Evolutionary conservation across 2,797 vertebrate species (phyloP), one percentile per base, ranked within the genome.

Genomic region (Megalops cyprinoides): DNA sequence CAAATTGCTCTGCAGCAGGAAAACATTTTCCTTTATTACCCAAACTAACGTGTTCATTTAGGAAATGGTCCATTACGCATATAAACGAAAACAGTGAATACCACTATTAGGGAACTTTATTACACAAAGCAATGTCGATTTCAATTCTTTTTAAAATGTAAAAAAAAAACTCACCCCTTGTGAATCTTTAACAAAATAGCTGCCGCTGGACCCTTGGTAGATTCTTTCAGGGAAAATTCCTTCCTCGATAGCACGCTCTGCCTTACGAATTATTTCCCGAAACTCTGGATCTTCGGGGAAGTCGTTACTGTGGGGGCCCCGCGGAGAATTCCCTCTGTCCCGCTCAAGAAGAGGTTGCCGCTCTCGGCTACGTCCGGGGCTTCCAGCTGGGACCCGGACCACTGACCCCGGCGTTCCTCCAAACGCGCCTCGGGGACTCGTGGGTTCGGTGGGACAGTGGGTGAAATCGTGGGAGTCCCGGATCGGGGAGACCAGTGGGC

Each of bases 181-280:
- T 46, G 88, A 92, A 86, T 96, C 94, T 86, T 94, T 95, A 78
- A 96, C 95, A 89, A 96, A 96, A 88, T 96, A 96, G 89, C 94
- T 96, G 60, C 95, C 95, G 82, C 95, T 96, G 85, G 95, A 96
- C 34, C 95, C 95, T 86, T 96, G 95, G 82, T 92, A 95, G 90
- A 96, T 96, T 85, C 95, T 94, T 89, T 96, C 94, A 0, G 95
- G 96, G 71, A 92, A 95, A 87, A 95, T 93, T 78, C 91, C 87
- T 51, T 93, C 89, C 79, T 94, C 93, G 76, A 93, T 95, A 69
- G 95, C 95, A 87, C 91, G 49, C 86, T 96, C 94, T 4, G 93
- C 93, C 79, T 86, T 89, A 81, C 91, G 89, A 87, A 96, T 92
- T 85, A 95, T 92, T 46, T 91, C 91, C 56, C 92, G 91, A 87